Evolutionary conservation across 1,140 invertebrate genomes (phyloP), one percentile per base, ranked within the genome.

Genomic region (Plectrocnemia conspersa): DNA sequence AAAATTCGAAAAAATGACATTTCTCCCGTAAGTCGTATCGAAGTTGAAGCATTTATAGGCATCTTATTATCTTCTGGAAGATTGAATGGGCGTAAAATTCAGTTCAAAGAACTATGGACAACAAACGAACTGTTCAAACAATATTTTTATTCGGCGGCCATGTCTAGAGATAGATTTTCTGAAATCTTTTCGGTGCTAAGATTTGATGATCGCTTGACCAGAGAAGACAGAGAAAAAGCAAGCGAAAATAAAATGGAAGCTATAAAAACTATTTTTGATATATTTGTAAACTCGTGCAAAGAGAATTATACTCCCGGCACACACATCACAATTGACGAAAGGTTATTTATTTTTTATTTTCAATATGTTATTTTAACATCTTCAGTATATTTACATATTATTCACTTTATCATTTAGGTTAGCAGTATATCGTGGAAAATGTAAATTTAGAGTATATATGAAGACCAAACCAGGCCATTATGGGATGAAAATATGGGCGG

Each of bases 381-480:
- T n/a, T n/a, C n/a, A n/a, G n/a, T n/a, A n/a, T n/a, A n/a, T n/a
- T n/a, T n/a, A n/a, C n/a, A n/a, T n/a, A n/a, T n/a, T n/a, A n/a
- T n/a, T n/a, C n/a, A n/a, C n/a, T n/a, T n/a, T n/a, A n/a, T n/a
- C n/a, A n/a, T n/a, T n/a, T n/a, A n/a, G n/a, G n/a, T 38, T 38
- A 16, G 35, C 35, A 38, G 35, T 46, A 6, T 46, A 27, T 24
- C 24, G 24, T 11, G 47, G 47, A 13, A 35, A 41, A 4, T 71
- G 68, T 52, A 38, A 23, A 16, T 74, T 73, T 54, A 25, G 65
- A 29, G 63, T 66, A 19, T 72, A 72, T 55, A 69, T 73, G 5
- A 63, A 65, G 23, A 57, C 56, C 11, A 77, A 74, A 62, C 70
- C 68, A 7, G 61, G 48, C 7, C 69, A 68, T 53, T 75, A 75